These are phyloP conservation scores for Macrophya annulata DNA, from an alignment of 2,888 invertebrate species.

Conservation along the genomic window DNA sequence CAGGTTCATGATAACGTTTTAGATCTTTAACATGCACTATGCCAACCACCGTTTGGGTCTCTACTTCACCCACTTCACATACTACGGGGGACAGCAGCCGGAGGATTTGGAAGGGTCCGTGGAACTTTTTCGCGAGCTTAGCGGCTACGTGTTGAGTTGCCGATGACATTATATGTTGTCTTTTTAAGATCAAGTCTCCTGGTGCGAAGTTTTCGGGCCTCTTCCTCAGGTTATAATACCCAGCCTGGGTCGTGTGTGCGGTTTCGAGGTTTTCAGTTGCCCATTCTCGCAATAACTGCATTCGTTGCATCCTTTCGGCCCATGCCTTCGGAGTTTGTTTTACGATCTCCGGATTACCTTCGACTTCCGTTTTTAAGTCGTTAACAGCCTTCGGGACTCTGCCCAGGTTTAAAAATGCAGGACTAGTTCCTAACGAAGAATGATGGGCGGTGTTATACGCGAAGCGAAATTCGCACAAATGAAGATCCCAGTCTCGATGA, in stretches of 20 bases:
- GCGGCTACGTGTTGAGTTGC: not conserved
- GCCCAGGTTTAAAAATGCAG: conserved; percentile 62
- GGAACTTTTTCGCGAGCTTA: not conserved
- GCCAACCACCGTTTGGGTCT: not conserved
- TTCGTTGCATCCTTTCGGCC: not conserved
- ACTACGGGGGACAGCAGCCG: not conserved
- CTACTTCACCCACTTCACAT: not conserved
- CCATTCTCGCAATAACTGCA: not conserved
- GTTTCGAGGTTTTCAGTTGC: not conserved
- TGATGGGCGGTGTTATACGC: conserved; percentile 48
- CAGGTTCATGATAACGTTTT: not conserved
- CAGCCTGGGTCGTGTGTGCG: not conserved
- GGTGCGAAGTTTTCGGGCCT: too few species aligned
- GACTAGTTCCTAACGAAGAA: conserved; percentile 58
- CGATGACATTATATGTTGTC: not conserved
- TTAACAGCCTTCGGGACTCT: conserved; percentile 42
- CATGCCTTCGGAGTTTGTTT: not conserved
- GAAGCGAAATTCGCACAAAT: conserved; percentile 60
- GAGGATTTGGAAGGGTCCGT: not conserved
- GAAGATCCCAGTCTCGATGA: conserved; percentile 65
- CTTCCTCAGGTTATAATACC: not conserved
- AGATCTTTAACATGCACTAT: not conserved
- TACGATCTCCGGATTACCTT: not conserved
- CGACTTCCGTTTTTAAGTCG: not conserved
- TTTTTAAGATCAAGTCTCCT: not conserved